Percentiles rank a stretch among this genome's conserved stretches.
phyloP scores from a whole-genome alignment of 2,888 invertebrate genomes.

The Monochamus alternatus region DNA sequence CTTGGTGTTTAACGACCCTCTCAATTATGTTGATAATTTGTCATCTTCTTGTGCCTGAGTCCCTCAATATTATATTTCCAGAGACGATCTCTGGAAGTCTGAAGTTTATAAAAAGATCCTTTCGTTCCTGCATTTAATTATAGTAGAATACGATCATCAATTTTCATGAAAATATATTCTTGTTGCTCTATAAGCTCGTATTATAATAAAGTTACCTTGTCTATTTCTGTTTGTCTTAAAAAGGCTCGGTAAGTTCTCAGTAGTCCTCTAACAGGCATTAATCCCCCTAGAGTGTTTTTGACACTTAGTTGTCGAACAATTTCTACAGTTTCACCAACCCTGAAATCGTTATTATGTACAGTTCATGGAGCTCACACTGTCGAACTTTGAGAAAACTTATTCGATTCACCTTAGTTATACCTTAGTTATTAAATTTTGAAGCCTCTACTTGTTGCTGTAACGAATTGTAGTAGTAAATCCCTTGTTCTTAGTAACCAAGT shows the following conservation, averaged over 20 bases:
- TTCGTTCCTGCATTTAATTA: not conserved
- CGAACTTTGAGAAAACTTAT: not conserved
- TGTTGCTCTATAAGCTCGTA: not conserved
- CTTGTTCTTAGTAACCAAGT: too few relatives aligned
- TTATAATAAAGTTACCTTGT: conserved; percentile 9
- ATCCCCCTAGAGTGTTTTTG: conserved; percentile 15
- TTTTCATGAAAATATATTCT: not conserved
- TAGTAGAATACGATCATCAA: not conserved
- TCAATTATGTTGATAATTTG: too few relatives aligned
- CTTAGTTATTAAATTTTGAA: too few relatives aligned
- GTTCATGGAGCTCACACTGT: not conserved
- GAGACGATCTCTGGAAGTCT: not conserved
- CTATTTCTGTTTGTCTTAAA: conserved; percentile 1
- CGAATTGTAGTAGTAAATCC: too few relatives aligned
- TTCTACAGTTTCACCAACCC: conserved; percentile 18
- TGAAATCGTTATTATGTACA: conserved; percentile 10
- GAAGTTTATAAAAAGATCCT: not conserved
- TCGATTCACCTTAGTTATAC: too few relatives aligned
- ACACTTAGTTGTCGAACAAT: conserved; percentile 2
- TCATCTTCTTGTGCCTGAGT: too few relatives aligned
- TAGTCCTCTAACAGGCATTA: conserved; percentile 23
- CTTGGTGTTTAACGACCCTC: too few relatives aligned
- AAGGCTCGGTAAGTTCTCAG: not conserved
- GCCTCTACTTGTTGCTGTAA: too few relatives aligned
- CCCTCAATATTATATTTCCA: not conserved